These are phyloP conservation scores for Lasioglossum villosulum DNA, from an alignment of 2,888 invertebrate genomes.

Conservation along the genomic window DNA sequence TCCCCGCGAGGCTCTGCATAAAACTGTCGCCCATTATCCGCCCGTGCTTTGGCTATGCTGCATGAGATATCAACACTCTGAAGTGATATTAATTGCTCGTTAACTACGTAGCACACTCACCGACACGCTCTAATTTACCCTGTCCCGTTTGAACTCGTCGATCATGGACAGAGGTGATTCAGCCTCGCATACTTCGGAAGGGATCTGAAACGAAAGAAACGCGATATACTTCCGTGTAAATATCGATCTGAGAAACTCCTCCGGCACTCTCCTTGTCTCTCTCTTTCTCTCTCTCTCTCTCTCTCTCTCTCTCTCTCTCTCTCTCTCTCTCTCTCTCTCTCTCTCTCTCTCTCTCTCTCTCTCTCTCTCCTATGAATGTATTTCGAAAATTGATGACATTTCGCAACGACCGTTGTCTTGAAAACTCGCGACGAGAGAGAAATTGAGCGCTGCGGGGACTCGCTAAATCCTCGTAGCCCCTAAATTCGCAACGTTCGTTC, in stretches of 20 bases:
- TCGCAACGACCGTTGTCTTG: not conserved
- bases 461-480: not conserved
- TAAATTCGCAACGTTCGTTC: not conserved
- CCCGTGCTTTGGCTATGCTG: constrained; percentile 83
- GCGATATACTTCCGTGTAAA: not conserved
- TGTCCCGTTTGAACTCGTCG: constrained; percentile 30
- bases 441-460: not conserved
- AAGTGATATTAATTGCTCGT: constrained; percentile 65
- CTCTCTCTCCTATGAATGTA: not conserved
- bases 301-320: no score
- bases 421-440: not conserved
- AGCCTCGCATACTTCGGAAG: constrained; percentile 12
- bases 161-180: constrained; percentile 46
- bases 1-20: constrained; percentile 51
- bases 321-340: no score
- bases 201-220: not conserved
- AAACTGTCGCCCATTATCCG: constrained; percentile 63
- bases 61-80: constrained; percentile 75
- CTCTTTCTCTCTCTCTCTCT: no score
- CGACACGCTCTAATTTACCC: constrained; percentile 42
- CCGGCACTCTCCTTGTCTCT: not conserved
- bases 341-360: no score
- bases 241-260: not conserved
- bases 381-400: not conserved
- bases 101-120: constrained; percentile 53